Evolutionary conservation across 53 echinoderm and acorn worm genomes (phyloP).

Genomic region (Henricia sp.): DNA sequence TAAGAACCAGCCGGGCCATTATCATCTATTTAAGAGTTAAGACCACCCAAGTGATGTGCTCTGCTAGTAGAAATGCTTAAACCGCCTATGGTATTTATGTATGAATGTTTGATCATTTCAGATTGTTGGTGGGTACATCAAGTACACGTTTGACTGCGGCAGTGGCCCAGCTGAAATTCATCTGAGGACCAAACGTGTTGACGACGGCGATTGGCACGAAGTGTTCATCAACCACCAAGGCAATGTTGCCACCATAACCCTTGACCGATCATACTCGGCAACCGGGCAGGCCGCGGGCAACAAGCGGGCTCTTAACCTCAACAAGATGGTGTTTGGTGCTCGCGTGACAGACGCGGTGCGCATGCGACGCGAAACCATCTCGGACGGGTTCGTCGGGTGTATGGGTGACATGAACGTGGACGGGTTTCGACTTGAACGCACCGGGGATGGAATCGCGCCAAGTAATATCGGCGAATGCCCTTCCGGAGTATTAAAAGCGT

Average conservation of each 20-base stretch:
- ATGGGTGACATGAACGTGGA: conserved; percentile 88
- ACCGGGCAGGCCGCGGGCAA: conserved; percentile 82
- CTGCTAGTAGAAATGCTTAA: no score
- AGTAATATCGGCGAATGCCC: conserved; percentile 77
- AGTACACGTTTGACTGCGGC: conserved; percentile 86
- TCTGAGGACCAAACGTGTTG: conserved; percentile 71
- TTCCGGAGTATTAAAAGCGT: conserved; percentile 58
- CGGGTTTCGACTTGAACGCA: conserved; percentile 70
- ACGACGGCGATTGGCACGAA: conserved; percentile 92
- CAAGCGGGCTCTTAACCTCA: conserved; percentile 85
- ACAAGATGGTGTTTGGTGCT: conserved; percentile 82
- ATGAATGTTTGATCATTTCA: conserved; percentile 18
- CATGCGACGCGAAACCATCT: conserved; percentile 33
- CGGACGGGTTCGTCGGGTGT: conserved; percentile 83
- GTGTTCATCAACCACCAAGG: conserved; percentile 74
- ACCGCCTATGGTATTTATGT: background rate
- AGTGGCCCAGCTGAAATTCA: conserved; percentile 81
- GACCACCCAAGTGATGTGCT: no score
- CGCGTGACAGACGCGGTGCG: conserved; percentile 37
- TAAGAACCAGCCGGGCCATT: no score
- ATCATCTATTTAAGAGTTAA: no score
- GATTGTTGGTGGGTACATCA: conserved; percentile 78
- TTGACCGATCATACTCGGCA: conserved; percentile 76
- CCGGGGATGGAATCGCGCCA: conserved; percentile 76
- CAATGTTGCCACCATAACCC: conserved; percentile 79